A percentile compares a stretch with the other conserved stretches of the same genome.
phyloP scores from a whole-genome alignment of 2,888 invertebrate species.

The Malacosoma neustria region DNA sequence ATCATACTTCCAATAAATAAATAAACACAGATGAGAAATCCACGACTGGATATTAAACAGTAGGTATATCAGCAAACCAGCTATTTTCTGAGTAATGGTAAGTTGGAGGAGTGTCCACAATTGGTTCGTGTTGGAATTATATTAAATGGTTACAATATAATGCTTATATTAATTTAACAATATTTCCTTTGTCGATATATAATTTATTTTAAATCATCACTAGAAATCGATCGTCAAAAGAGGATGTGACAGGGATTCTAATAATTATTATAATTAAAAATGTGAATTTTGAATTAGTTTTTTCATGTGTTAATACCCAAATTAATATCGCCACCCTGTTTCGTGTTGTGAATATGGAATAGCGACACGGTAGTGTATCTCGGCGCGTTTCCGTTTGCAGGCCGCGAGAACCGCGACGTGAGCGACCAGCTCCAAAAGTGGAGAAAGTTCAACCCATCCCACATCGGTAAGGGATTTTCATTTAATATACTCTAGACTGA shows the following conservation, averaged over 20 bases:
- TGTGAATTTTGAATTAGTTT: too few relatives aligned
- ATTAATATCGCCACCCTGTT: neutral
- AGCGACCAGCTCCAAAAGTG: constrained; percentile 32
- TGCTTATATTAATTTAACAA: constrained; percentile 10
- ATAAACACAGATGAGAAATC: constrained; percentile 45
- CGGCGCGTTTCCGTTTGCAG: constrained; percentile 34
- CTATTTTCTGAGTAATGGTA: constrained; percentile 49
- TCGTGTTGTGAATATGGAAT: neutral
- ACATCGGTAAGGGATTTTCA: constrained; percentile 12
- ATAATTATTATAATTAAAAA: too few relatives aligned
- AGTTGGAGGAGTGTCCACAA: constrained; percentile 64
- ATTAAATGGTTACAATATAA: constrained; percentile 22
- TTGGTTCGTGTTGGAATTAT: constrained; percentile 49
- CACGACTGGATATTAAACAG: constrained; percentile 41
- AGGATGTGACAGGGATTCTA: too few relatives aligned
- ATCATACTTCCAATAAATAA: too few relatives aligned
- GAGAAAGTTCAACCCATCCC: constrained; percentile 27
- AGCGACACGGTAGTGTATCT: constrained; percentile 3
- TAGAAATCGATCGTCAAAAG: too few relatives aligned
- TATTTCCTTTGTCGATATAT: too few relatives aligned
- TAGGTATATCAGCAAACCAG: constrained; percentile 51
- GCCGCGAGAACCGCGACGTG: constrained; percentile 43
- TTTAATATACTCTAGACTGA: too few relatives aligned
- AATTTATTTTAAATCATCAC: too few relatives aligned
- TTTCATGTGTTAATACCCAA: neutral